Conservation (phyloP, 2,888 invertebrate species). For the Hydrotaea diabolus region DNA sequence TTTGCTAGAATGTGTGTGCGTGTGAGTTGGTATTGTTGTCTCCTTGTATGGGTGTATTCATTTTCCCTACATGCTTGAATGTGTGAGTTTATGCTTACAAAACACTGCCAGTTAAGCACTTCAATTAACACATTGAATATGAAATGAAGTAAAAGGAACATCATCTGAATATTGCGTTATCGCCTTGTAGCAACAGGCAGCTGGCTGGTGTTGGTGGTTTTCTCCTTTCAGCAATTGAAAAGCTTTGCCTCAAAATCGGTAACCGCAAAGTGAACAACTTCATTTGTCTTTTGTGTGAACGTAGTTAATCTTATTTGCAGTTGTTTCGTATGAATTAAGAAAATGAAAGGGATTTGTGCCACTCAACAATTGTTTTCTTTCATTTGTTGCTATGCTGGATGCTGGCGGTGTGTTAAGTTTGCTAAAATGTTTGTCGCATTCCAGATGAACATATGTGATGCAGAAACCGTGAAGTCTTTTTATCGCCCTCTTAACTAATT, state of each 20-base stretch:
- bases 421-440: no score
- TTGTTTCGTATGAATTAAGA: neutral
- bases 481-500: no score
- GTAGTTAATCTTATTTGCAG: neutral
- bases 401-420: no score
- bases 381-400: no score
- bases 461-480: no score
- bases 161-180: neutral
- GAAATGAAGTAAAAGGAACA: conserved; percentile 1
- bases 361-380: neutral
- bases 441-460: no score
- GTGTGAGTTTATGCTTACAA: conserved; percentile 8
- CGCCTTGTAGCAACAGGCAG: neutral
- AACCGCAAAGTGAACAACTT: conserved; percentile 27
- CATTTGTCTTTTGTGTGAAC: neutral
- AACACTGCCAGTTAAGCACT: conserved; percentile 47
- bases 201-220: neutral
- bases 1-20: conserved; percentile 33
- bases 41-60: neutral
- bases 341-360: neutral
- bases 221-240: neutral
- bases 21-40: neutral
- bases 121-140: conserved; percentile 57
- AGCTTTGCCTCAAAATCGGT: neutral
- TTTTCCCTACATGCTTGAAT: neutral